Evolutionary conservation across 2,797 vertebrate species (phyloP).

Genomic region (Tarsius wallacei): DNA sequence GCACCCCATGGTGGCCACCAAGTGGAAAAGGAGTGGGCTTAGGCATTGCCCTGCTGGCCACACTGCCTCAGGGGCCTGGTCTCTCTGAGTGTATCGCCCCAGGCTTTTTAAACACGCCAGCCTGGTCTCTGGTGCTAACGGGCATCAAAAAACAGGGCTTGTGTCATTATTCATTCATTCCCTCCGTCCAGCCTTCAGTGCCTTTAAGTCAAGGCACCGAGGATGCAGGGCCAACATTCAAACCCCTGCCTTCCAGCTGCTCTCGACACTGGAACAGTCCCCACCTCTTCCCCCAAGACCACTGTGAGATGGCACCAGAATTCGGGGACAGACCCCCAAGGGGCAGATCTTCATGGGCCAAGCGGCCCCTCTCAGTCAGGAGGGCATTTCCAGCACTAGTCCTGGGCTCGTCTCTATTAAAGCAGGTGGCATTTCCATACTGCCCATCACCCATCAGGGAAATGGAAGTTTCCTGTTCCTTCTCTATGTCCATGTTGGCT

Average conservation of each 20-base stretch:
- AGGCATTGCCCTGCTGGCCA: background rate
- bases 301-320: background rate
- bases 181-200: background rate
- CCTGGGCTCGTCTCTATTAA: background rate
- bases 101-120: background rate
- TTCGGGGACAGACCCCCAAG: background rate
- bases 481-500: background rate
- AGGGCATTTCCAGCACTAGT: background rate
- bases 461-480: background rate
- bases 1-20: background rate
- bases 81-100: background rate
- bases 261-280: background rate
- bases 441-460: background rate
- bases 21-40: background rate
- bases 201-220: background rate
- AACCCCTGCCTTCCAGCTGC: background rate
- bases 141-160: too few species aligned
- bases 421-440: background rate
- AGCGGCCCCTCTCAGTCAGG: background rate
- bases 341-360: background rate
- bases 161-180: background rate
- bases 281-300: background rate
- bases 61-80: background rate
- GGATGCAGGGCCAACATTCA: background rate
- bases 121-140: background rate